Percentiles rank a stretch among this genome's conserved stretches.
phyloP scores from a whole-genome alignment of 2,888 invertebrate species.

The Phortica okadai region DNA sequence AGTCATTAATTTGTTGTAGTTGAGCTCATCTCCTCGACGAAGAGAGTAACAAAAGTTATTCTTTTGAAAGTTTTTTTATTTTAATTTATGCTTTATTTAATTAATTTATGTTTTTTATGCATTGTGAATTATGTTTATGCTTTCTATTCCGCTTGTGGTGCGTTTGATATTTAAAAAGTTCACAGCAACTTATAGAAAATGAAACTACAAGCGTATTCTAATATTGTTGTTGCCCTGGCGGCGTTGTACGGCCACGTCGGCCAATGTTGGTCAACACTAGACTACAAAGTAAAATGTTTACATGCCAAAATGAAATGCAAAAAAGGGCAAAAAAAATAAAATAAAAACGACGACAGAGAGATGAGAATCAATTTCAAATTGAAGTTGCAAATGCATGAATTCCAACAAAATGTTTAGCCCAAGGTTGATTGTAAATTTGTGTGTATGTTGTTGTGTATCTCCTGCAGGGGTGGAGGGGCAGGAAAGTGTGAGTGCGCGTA shows the following conservation, averaged over 20 bases:
- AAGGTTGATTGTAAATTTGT: conserved; percentile 10
- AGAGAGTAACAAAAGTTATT: no score
- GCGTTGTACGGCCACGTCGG: neutral
- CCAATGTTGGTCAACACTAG: conserved; percentile 56
- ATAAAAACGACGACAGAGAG: neutral
- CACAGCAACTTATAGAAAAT: no score
- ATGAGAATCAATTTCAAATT: conserved; percentile 24
- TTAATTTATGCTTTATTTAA: no score
- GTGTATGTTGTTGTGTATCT: neutral
- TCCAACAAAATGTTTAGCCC: conserved; percentile 11
- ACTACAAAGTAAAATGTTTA: conserved; percentile 69
- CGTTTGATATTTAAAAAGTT: no score
- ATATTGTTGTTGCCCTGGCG: neutral
- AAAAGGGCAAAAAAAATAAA: conserved; percentile 11
- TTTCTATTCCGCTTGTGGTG: no score
- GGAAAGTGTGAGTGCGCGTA: neutral
- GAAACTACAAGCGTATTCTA: no score
- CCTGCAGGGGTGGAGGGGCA: neutral
- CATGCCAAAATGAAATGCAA: conserved; percentile 43
- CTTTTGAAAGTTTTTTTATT: no score
- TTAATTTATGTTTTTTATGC: no score
- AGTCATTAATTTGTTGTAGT: no score
- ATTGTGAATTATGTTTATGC: no score
- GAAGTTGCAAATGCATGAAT: conserved; percentile 17
- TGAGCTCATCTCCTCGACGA: no score